phyloP scores from a whole-genome alignment of 2,797 vertebrate genomes.

The Tadarida brasiliensis region DNA sequence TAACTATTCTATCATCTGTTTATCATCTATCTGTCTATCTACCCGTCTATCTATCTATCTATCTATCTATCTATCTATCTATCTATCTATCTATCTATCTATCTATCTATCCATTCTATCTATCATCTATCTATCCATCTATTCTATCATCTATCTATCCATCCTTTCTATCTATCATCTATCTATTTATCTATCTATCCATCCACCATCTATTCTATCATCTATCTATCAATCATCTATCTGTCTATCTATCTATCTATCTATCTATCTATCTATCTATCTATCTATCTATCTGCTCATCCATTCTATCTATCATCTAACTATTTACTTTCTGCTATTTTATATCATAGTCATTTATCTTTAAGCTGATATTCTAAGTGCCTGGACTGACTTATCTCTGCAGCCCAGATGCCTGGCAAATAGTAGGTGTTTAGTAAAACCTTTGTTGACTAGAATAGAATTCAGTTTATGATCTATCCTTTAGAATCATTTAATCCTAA shows the following conservation, averaged over 20 bases:
- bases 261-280: neutral
- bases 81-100: no score
- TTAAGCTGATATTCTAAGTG: neutral
- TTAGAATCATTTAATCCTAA: conserved; percentile 37
- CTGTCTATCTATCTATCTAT: no score
- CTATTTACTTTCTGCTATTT: conserved; percentile 19
- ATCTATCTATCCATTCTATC: no score
- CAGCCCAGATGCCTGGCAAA: conserved; percentile 2
- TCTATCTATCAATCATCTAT: neutral
- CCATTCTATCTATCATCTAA: neutral
- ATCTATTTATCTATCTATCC: no score
- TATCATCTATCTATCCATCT: no score
- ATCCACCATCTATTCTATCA: no score
- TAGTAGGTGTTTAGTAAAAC: conserved; percentile 49
- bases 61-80: no score
- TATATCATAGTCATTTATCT: conserved; percentile 27
- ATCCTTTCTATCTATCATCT: no score
- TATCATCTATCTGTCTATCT: no score
- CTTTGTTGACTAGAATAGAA: conserved; percentile 20
- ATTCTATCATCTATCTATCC: no score
- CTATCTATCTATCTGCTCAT: no score
- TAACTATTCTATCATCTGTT: neutral
- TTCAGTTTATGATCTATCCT: neutral
- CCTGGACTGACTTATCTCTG: conserved; percentile 29
- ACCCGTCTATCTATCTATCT: no score